Evolutionary conservation across 35 echinoderm and acorn worm species (phyloP), one percentile per base, ranked within the genome.

Genomic region (Amphiura filiformis): DNA sequence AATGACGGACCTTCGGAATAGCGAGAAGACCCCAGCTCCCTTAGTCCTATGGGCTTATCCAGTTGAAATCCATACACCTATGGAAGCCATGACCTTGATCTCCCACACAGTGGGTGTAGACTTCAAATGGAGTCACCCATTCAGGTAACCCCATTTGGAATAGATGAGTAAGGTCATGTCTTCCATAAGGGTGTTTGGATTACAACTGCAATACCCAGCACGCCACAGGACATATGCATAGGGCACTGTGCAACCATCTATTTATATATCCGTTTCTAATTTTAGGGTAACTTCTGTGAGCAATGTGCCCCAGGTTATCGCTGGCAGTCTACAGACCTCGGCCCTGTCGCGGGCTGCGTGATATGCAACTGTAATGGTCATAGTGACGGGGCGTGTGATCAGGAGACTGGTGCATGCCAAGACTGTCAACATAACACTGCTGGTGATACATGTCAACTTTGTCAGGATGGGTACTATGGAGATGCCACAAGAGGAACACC

Each of bases 261-360:
- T n/a, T n/a, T n/a, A n/a, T n/a, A n/a, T n/a, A n/a, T 80, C 14
- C 34, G 0, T 47, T 31, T 76, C 34, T 42, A 18, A 28, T 81
- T 87, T 52, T 42, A 98, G 96, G 96, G 96, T 56, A 76, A 78
- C 31, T 98, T 98, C 81, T 98, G 96, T 79, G 96, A 98, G 76
- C 32, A 75, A 18, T 98, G 96, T 89, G 86, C 93, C 0, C 76
- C 86, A 26, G 92, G 92, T 3, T 94, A 75, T 75, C 81, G 86
- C 39, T 39, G 96, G 34, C 75, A 35, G 1, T 65, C 80, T 1
- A 81, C 93, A 30, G 82, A 32, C 13, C 26, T 56, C 28, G 96
- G 92, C 1, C 75, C 96, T 18, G 94, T 98, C 87, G 89, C 92
- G 12, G 82, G 80, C 13, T 98, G 96, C 75, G 52, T 94, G 0